phyloP scores from a whole-genome alignment of 2,797 vertebrate species.

The Hyperoplus immaculatus region DNA sequence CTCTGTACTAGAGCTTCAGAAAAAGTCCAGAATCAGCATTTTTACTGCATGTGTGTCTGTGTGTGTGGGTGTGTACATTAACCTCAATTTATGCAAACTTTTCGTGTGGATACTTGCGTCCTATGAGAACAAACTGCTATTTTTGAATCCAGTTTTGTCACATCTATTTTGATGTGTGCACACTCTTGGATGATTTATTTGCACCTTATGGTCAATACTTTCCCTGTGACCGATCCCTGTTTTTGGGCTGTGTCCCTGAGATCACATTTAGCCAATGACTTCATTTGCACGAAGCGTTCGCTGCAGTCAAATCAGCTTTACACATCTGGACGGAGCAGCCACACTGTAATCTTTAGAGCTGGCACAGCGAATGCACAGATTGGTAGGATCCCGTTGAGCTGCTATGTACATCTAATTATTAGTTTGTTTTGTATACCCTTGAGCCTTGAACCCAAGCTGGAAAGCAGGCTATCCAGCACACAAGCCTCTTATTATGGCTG shows the following conservation, averaged over 20 bases:
- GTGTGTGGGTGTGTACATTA: neutral
- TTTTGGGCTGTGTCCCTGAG: conserved; percentile 19
- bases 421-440: conserved; percentile 16
- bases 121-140: neutral
- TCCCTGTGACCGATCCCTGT: conserved; percentile 14
- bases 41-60: conserved; percentile 7
- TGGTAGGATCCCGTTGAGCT: conserved; percentile 23
- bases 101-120: neutral
- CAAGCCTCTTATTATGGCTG: conserved; percentile 16
- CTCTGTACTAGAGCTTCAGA: conserved; percentile 10
- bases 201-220: conserved; percentile 39
- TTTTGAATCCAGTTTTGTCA: conserved; percentile 4
- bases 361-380: conserved; percentile 19
- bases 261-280: conserved; percentile 35
- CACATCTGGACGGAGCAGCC: conserved; percentile 57
- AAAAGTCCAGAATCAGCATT: conserved; percentile 30
- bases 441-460: conserved; percentile 26
- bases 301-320: conserved; percentile 44
- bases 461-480: conserved; percentile 17
- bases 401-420: conserved; percentile 30
- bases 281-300: conserved; percentile 21
- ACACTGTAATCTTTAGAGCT: conserved; percentile 39
- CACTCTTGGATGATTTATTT: conserved; percentile 18
- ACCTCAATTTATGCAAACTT: conserved; percentile 3
- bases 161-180: conserved; percentile 6